Percentiles rank a stretch among this genome's conserved stretches.
Conservation (phyloP, 64 coral and sea anemone species). For the Montipora cactus region DNA sequence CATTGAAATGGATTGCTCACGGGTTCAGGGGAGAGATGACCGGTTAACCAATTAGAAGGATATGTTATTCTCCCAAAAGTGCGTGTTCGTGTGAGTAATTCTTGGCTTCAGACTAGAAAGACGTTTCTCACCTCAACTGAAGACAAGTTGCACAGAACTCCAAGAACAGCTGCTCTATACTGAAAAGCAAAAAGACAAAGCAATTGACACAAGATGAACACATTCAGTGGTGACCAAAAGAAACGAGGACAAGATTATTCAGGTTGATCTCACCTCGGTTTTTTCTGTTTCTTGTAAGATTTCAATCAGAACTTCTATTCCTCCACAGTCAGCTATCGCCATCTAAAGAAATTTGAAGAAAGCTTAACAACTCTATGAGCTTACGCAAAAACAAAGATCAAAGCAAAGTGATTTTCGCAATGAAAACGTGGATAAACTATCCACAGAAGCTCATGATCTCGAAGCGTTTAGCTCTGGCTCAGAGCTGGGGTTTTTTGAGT, state of each 20-base stretch:
- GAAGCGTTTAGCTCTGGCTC: too few relatives aligned
- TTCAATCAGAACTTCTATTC: slow-evolving; percentile 75
- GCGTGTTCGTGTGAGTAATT: too few relatives aligned
- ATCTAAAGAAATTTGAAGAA: slow-evolving; percentile 35
- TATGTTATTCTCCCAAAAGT: too few relatives aligned
- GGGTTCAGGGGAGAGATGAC: too few relatives aligned
- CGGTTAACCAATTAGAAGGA: too few relatives aligned
- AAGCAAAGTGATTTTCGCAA: too few relatives aligned
- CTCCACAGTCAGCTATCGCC: slow-evolving; percentile 85
- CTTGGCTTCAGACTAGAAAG: neutral
- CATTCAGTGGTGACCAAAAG: neutral
- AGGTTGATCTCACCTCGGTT: slow-evolving; percentile 41
- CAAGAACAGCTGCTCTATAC: slow-evolving; percentile 52
- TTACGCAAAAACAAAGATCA: too few relatives aligned
- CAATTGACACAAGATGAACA: too few relatives aligned
- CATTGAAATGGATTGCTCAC: too few relatives aligned
- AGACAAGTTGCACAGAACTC: slow-evolving; percentile 66
- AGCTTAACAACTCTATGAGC: neutral
- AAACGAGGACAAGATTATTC: neutral
- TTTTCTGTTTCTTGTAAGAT: slow-evolving; percentile 86
- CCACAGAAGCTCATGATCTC: too few relatives aligned
- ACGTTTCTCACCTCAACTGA: slow-evolving; percentile 47
- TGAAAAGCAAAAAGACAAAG: neutral
- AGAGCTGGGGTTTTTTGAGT: too few relatives aligned
- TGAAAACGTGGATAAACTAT: too few relatives aligned